Percentiles rank a stretch among this genome's conserved stretches.
Evolutionary conservation across 2,888 invertebrate genomes (phyloP).

Genomic region (Cerastoderma edule): DNA sequence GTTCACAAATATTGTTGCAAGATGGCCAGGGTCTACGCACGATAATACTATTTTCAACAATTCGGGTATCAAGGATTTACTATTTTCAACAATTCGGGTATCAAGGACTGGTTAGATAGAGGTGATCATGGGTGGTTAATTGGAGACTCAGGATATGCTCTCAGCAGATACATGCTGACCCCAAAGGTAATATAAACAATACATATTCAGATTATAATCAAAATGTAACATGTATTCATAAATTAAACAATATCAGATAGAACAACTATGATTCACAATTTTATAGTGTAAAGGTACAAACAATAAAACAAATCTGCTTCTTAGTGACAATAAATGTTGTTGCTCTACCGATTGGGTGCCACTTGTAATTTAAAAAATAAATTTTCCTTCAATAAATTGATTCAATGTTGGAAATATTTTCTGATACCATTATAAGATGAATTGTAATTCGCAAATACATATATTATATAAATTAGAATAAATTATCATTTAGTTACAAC

Average conservation of each 20-base stretch:
- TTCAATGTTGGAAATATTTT: background rate
- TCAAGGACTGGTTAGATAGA: no score
- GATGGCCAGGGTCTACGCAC: no score
- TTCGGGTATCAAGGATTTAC: no score
- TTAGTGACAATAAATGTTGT: background rate
- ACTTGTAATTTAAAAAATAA: background rate
- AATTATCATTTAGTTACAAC: background rate
- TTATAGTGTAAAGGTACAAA: background rate
- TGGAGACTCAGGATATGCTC: constrained; percentile 33
- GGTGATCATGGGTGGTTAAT: constrained; percentile 11
- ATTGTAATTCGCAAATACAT: background rate
- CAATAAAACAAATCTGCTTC: background rate
- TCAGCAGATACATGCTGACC: constrained; percentile 22
- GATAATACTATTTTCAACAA: no score
- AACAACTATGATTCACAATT: background rate
- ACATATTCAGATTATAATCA: background rate
- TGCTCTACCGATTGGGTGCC: background rate
- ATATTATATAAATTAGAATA: background rate
- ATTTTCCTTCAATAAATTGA: background rate
- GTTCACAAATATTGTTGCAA: no score
- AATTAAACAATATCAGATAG: background rate
- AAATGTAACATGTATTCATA: background rate
- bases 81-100: no score
- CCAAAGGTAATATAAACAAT: constrained; percentile 14
- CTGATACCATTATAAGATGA: background rate